Conservation (phyloP, 2,113 vertebrate species). For the Engystomops pustulosus region DNA sequence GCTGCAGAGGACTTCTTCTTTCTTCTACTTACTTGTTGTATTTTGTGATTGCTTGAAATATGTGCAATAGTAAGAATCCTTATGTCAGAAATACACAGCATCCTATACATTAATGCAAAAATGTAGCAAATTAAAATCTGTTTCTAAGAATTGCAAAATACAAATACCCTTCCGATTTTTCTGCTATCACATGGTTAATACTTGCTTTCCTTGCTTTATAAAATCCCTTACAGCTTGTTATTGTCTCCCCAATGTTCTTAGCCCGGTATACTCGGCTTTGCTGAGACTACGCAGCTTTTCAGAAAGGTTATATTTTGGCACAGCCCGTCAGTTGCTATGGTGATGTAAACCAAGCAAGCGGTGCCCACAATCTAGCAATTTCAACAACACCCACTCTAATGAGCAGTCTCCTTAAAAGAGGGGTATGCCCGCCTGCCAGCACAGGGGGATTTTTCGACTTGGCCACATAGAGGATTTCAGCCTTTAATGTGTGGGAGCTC, state of each 20-base stretch:
- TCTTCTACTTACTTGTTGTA: no score
- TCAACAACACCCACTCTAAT: slow-evolving; percentile 51
- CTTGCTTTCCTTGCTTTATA: not conserved
- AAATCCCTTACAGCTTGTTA: not conserved
- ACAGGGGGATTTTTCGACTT: not conserved
- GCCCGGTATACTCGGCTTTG: not conserved
- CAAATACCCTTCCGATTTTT: not conserved
- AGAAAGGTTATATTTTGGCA: slow-evolving; percentile 42
- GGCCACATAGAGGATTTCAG: not conserved
- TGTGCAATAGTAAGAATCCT: not conserved
- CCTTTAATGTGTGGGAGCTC: not conserved
- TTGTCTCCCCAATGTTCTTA: not conserved
- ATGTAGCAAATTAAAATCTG: not conserved
- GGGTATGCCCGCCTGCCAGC: slow-evolving; percentile 39
- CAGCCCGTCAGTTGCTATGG: slow-evolving; percentile 41
- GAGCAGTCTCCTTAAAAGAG: slow-evolving; percentile 30
- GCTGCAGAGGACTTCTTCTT: no score
- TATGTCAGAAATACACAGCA: not conserved
- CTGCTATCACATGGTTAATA: not conserved
- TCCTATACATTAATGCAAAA: not conserved
- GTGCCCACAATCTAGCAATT: slow-evolving; percentile 45
- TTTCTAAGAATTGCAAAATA: not conserved
- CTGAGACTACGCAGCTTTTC: slow-evolving; percentile 3
- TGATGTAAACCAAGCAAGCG: slow-evolving; percentile 44
- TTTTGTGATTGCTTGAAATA: no score